Evolutionary conservation across 2,888 invertebrate genomes (phyloP), one percentile per base, ranked within the genome.

Genomic region (Chromoteleia sp.): DNA sequence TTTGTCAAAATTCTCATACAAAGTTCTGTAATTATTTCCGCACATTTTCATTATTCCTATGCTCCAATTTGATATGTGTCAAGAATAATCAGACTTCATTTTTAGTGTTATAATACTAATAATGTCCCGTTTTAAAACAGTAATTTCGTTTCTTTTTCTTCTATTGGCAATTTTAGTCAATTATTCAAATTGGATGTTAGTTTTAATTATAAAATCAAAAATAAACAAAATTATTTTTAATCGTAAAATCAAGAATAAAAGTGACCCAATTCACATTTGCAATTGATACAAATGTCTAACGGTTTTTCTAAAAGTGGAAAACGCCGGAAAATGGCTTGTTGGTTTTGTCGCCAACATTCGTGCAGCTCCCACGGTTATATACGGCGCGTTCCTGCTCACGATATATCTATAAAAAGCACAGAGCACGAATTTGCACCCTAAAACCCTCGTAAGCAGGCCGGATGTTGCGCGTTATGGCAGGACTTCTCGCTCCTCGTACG

Each of bases 401-500:
- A 68, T 58, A 65, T 70, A 70, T 81, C 81, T 78, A 81, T 81
- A 81, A 83, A 83, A 83, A 83, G 80, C 82, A 68, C 80, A 59
- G 65, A 77, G 79, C 73, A 77, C 83, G 73, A 83, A 80, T 80
- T 83, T 76, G 83, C 83, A 83, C 83, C 83, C 83, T 61, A 73
- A 83, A 73, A 56, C 76, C 76, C 83, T 83, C 83, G 71, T 79
- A 73, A 74, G 74, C 77, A 33, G 56, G 56, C 83, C 83, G 83
- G 83, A 80, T 80, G 83, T 83, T 80, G 67, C 73, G 63, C 79
- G 79, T 79, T 81, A 73, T 63, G 71, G 70, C 54, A 77, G 67
- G 58, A 79, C 79, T 79, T 78, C 52, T 78, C 77, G 58, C 58
- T 63, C 39, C 56, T 61, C 48, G 58, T 39, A 59, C 36, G 67